Evolutionary conservation across 2,797 vertebrate species (phyloP), one percentile per base, ranked within the genome.

Genomic region (Periophthalmus magnuspinnatus): DNA sequence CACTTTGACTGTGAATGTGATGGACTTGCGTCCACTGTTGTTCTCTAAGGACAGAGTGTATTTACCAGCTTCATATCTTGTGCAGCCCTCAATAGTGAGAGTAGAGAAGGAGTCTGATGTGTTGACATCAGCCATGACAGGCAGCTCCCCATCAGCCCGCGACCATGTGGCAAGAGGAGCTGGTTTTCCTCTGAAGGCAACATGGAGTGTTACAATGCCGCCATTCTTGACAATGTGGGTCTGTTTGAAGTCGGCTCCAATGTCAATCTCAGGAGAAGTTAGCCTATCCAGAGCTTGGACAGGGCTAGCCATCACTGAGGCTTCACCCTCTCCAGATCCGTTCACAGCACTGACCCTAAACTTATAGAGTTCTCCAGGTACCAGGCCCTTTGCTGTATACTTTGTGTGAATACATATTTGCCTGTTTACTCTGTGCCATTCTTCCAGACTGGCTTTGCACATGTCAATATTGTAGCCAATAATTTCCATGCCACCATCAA

Each of bases 381-480:
- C 91, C 75, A 99, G 88, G 70, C 95, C 96, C 61, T 94, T 94
- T 68, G 95, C 91, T 0, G 96, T 98, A 70, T 97, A 99, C 59
- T 92, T 94, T 5, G 95, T 99, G 76, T 97, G 93, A 77, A 99
- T 93, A 74, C 97, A 97, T 34, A 95, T 93, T 87, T 98, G 94
- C 65, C 75, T 91, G 65, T 99, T 99, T 66, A 97, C 95, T 88
- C 96, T 95, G 84, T 97, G 96, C 98, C 98, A 99, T 83, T 97
- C 92, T 82, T 95, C 95, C n/a, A 99, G 94, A 82, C 95, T 96
- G 87, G 97, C 96, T 88, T 98, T 99, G 89, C 96, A 98, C 96
- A 98, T 99, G 81, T 99, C 97, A 72, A 99, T 96, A 74, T 98
- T 94, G 81, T 99, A 99, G 17, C 98, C 98, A 84, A 99, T 99